Percentiles rank a stretch among this genome's conserved stretches.
Conservation (phyloP, 2,888 invertebrate species). For the Dromius quadrimaculatus region DNA sequence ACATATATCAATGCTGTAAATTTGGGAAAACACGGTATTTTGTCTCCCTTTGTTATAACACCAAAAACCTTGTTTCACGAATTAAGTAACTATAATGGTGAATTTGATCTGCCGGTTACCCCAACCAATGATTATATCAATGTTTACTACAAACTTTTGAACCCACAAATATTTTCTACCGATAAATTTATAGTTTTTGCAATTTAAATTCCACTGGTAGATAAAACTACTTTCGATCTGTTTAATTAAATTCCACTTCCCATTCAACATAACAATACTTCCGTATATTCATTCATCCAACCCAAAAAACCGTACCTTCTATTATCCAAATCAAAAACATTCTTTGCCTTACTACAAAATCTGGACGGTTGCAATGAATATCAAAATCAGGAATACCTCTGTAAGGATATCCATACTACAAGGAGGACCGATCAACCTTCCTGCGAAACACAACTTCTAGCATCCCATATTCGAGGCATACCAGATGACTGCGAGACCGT, state of each 20-base stretch:
- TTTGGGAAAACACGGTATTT: conserved; percentile 53
- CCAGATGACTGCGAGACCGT: conserved; percentile 45
- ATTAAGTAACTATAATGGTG: conserved; percentile 50
- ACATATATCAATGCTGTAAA: conserved; percentile 52
- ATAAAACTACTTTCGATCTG: conserved; percentile 46
- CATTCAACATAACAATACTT: conserved; percentile 49
- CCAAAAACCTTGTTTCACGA: conserved; percentile 50
- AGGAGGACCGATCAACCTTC: conserved; percentile 28
- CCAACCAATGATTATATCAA: conserved; percentile 34
- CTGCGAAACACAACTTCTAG: conserved; percentile 50
- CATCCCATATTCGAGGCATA: conserved; percentile 37
- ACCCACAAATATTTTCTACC: conserved; percentile 29
- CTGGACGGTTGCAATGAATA: conserved; percentile 42
- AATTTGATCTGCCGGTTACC: conserved; percentile 42
- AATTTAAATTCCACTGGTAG: conserved; percentile 51
- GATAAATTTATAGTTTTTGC: conserved; percentile 52
- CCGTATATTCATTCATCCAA: conserved; percentile 50
- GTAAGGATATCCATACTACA: conserved; percentile 21
- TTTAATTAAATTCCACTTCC: conserved; percentile 53
- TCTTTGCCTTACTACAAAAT: conserved; percentile 39
- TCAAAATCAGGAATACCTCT: conserved; percentile 38
- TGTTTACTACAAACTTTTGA: conserved; percentile 38
- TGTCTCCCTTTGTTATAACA: conserved; percentile 52
- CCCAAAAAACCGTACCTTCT: conserved; percentile 44
- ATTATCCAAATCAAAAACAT: conserved; percentile 52